Evolutionary conservation across 2,888 invertebrate genomes (phyloP).

Genomic region (Diadegma fenestrale): DNA sequence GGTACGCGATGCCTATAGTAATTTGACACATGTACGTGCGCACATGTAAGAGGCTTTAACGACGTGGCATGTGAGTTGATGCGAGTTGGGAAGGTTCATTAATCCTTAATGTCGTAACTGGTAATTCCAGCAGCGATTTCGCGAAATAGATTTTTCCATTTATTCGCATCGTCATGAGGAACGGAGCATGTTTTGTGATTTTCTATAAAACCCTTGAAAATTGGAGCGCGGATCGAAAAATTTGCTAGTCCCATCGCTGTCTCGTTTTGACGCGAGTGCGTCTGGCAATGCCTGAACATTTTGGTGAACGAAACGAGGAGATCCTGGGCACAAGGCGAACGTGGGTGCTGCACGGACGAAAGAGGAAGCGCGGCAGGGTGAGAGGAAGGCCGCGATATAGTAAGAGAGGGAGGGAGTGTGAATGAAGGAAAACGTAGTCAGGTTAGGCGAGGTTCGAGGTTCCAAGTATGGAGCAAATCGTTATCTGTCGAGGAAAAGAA

Average conservation of each 20-base stretch:
- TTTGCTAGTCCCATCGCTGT: background rate
- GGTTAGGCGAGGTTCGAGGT: constrained; percentile 44
- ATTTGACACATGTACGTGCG: constrained; percentile 45
- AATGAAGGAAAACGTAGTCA: constrained; percentile 54
- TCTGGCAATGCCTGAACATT: constrained; percentile 44
- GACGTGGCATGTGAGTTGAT: constrained; percentile 39
- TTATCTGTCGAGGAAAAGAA: constrained; percentile 52
- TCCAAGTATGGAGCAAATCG: constrained; percentile 62
- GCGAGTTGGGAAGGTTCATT: constrained; percentile 54
- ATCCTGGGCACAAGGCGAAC: background rate
- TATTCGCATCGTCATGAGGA: background rate
- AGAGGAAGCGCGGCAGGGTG: background rate
- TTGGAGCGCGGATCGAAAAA: background rate
- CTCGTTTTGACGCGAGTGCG: constrained; percentile 28
- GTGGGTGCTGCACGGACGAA: constrained; percentile 17
- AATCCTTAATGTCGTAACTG: constrained; percentile 46
- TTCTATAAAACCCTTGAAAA: background rate
- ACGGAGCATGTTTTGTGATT: constrained; percentile 3
- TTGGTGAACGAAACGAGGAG: constrained; percentile 45
- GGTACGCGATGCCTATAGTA: constrained; percentile 52
- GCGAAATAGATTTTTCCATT: background rate
- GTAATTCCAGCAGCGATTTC: constrained; percentile 5
- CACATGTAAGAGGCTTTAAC: constrained; percentile 50
- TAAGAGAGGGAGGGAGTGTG: constrained; percentile 24
- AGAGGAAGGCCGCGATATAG: background rate